phyloP scores from a whole-genome alignment of 35 echinoderm and acorn worm genomes.

The Apostichopus parvimensis region DNA sequence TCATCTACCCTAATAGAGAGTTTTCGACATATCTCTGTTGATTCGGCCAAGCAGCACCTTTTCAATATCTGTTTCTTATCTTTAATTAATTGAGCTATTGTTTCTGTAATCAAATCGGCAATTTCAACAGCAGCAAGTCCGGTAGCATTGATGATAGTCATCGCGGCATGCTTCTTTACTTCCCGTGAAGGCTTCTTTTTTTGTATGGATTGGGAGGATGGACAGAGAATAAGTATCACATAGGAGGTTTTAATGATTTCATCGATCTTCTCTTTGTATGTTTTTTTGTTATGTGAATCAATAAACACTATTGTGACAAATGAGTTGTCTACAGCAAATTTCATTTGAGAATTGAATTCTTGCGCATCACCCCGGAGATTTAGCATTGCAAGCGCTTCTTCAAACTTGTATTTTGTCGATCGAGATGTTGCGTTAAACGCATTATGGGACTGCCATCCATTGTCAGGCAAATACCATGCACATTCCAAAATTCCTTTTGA shows the following conservation, averaged over 20 bases:
- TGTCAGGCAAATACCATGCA: slow-evolving; percentile 24
- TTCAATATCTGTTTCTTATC: not conserved
- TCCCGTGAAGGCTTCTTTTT: not conserved
- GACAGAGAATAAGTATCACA: slow-evolving; percentile 2
- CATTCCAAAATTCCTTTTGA: slow-evolving; percentile 14
- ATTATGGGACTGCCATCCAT: not conserved
- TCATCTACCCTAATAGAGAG: not conserved
- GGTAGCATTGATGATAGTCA: not conserved
- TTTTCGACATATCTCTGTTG: not conserved
- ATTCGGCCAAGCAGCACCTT: not conserved
- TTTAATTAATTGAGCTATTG: not conserved
- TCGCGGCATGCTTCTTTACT: not conserved
- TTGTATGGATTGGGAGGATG: not conserved
- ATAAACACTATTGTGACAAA: not conserved
- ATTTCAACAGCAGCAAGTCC: not conserved
- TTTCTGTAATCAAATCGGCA: not conserved
- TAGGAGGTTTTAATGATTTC: not conserved
- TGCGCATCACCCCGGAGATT: slow-evolving; percentile 9
- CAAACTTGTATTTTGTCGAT: not conserved
- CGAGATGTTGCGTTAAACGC: not conserved
- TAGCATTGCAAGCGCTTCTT: not conserved
- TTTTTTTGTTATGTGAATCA: not conserved
- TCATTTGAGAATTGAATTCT: not conserved
- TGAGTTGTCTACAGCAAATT: not conserved
- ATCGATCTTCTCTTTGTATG: not conserved